phyloP scores from a whole-genome alignment of 2,888 invertebrate species.

The Melanostoma mellinum region DNA sequence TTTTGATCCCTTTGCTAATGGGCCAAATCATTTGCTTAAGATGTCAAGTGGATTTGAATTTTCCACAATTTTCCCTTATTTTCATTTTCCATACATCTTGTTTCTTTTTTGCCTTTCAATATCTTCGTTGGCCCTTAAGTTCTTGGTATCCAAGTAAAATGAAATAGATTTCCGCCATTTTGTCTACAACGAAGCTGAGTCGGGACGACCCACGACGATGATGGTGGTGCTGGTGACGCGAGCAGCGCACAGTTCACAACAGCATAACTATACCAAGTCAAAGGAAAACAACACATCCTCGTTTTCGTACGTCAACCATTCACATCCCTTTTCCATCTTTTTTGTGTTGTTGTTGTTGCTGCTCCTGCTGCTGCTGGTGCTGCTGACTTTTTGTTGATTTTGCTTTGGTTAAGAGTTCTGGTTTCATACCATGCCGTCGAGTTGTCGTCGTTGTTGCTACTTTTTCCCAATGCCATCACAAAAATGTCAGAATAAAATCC shows the following conservation, averaged over 20 bases:
- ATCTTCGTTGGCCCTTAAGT: conserved; percentile 52
- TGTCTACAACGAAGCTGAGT: conserved; percentile 45
- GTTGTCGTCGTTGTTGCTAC: conserved; percentile 44
- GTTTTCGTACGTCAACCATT: conserved; percentile 66
- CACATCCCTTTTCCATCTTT: conserved; percentile 70
- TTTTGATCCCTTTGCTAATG: conserved; percentile 64
- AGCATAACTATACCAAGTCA: conserved; percentile 14
- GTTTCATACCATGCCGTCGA: conserved; percentile 39
- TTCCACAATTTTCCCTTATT: conserved; percentile 20
- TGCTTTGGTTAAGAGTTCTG: conserved; percentile 53
- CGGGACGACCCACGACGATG: conserved; percentile 67
- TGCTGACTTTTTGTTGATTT: conserved; percentile 45
- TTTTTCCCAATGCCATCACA: conserved; percentile 70
- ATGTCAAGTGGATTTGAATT: conserved; percentile 70
- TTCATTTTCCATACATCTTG: background rate
- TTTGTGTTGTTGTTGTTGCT: conserved; percentile 42
- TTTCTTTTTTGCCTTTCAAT: conserved; percentile 3
- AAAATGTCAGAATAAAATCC: conserved; percentile 73
- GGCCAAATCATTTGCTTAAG: conserved; percentile 72
- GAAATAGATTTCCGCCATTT: conserved; percentile 71
- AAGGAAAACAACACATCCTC: conserved; percentile 67
- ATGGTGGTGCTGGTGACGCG: conserved; percentile 63
- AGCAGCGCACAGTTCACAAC: conserved; percentile 37
- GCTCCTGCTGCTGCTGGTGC: conserved; percentile 31
- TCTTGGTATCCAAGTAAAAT: conserved; percentile 21